A percentile compares a stretch with the other conserved stretches of the same genome.
These are phyloP conservation scores for Eupithecia exiguata DNA, from an alignment of 2,888 invertebrate genomes.

Conservation along the genomic window DNA sequence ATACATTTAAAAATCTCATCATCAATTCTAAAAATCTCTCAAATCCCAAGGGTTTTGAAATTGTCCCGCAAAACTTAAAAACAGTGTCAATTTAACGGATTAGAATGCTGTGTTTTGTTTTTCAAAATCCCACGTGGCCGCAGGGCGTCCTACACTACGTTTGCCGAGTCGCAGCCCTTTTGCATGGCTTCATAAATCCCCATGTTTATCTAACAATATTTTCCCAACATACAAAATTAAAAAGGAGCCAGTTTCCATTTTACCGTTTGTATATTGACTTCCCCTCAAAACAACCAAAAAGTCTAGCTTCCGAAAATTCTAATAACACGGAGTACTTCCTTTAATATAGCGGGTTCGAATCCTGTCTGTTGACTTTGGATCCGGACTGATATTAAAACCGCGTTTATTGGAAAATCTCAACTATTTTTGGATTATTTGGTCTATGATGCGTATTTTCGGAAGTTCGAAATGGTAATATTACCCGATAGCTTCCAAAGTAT, in stretches of 20 bases:
- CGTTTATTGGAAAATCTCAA: constrained; percentile 33
- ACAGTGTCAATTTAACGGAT: no score
- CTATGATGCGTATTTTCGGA: neutral
- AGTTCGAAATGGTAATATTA: neutral
- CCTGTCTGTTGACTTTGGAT: constrained; percentile 38
- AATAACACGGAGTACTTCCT: constrained; percentile 26
- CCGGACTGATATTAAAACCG: constrained; percentile 36
- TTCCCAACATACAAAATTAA: neutral
- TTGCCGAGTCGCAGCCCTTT: neutral
- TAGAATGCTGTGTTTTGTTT: no score
- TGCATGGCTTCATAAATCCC: neutral
- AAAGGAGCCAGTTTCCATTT: neutral
- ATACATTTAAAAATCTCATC: no score
- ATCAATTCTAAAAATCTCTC: no score
- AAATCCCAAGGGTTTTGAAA: no score
- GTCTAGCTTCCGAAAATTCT: constrained; percentile 20
- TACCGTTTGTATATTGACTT: neutral
- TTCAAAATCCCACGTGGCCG: no score
- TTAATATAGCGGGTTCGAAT: constrained; percentile 35
- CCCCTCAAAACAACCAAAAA: constrained; percentile 6
- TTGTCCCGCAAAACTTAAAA: no score
- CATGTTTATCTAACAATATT: neutral
- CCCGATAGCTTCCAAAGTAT: no score
- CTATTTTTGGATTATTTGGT: constrained; percentile 5
- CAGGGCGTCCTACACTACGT: no score